Conservation (phyloP, 2,797 vertebrate genomes). For the Onychomys torridus region DNA sequence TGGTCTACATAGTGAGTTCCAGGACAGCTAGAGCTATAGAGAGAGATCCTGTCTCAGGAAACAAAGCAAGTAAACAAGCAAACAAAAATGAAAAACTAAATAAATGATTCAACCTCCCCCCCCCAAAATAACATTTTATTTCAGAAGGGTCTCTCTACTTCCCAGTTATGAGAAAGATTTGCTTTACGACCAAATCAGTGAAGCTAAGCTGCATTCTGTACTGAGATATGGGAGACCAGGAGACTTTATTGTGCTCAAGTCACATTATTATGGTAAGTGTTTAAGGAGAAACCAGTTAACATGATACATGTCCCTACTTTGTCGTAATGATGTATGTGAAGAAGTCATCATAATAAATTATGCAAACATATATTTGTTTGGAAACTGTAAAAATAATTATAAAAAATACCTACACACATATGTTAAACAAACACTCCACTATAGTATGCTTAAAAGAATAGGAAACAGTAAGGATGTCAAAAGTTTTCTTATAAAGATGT, state of each 20-base stretch:
- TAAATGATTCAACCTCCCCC: neutral
- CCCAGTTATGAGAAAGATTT: slow-evolving; percentile 40
- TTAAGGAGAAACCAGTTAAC: slow-evolving; percentile 56
- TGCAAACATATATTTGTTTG: slow-evolving; percentile 75
- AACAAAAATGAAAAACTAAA: neutral
- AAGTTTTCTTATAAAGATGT: slow-evolving; percentile 68
- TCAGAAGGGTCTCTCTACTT: slow-evolving; percentile 54
- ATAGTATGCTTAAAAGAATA: slow-evolving; percentile 74
- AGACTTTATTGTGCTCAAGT: slow-evolving; percentile 39
- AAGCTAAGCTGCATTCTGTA: neutral
- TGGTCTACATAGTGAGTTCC: neutral
- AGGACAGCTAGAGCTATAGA: neutral
- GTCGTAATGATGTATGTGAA: slow-evolving; percentile 53
- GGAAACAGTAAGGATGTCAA: slow-evolving; percentile 28
- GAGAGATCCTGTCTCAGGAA: neutral
- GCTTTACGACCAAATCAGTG: slow-evolving; percentile 56
- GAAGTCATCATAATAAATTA: slow-evolving; percentile 71
- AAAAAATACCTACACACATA: slow-evolving; percentile 56
- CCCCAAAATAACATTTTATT: slow-evolving; percentile 11
- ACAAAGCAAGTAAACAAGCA: neutral
- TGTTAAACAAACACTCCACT: slow-evolving; percentile 33
- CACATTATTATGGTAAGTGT: slow-evolving; percentile 40
- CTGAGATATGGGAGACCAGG: slow-evolving; percentile 17
- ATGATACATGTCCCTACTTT: slow-evolving; percentile 35
- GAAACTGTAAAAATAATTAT: slow-evolving; percentile 75